phyloP scores from a whole-genome alignment of 2,113 vertebrate genomes.

The Corythornis cristatus region DNA sequence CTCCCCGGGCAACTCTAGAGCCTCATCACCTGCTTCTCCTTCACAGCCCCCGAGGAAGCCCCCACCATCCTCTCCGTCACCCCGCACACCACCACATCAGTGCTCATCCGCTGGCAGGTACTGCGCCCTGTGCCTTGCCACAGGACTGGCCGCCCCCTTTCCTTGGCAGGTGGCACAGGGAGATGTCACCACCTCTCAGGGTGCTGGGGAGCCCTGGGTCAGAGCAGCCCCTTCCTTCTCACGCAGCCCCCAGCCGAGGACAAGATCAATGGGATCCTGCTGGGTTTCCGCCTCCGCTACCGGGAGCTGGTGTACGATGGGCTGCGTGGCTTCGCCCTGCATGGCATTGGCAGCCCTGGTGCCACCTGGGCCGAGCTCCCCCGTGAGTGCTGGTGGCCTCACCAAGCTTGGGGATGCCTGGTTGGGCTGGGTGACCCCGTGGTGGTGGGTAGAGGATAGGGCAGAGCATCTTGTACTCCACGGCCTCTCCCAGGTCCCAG shows the following conservation, averaged over 20 bases:
- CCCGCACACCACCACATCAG: constrained; percentile 93
- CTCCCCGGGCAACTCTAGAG: background rate
- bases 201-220: accelerated
- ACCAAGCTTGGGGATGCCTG: accelerated
- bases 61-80: constrained; percentile 90
- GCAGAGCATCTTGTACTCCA: background rate
- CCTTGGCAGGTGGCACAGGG: background rate
- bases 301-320: constrained; percentile 88
- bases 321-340: constrained; percentile 81
- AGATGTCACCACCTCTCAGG: background rate
- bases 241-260: constrained; percentile 88
- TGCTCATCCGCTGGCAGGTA: constrained; percentile 97
- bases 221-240: background rate
- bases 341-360: constrained; percentile 69
- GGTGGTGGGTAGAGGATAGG: accelerated
- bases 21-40: background rate
- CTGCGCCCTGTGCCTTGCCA: too few species aligned
- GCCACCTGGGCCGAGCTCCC: constrained; percentile 88
- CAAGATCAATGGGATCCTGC: constrained; percentile 92
- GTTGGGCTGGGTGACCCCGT: background rate
- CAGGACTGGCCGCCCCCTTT: background rate
- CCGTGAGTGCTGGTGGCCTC: constrained; percentile 75
- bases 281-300: constrained; percentile 92
- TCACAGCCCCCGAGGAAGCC: constrained; percentile 87
- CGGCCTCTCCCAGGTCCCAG: accelerated